These are phyloP conservation scores for Argyrosomus japonicus DNA, from an alignment of 2,113 vertebrate species.

Conservation along the genomic window DNA sequence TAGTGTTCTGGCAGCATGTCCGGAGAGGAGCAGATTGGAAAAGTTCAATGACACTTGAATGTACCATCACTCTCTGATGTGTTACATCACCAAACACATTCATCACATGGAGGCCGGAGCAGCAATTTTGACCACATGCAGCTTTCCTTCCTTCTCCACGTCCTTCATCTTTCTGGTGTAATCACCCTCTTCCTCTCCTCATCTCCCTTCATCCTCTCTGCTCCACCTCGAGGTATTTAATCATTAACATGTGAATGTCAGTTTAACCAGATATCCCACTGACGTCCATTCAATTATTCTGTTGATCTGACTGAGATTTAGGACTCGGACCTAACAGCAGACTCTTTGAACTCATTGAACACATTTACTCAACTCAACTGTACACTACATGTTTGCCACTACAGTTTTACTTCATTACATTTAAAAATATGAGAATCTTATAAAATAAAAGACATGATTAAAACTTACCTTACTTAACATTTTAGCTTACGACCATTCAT, in stretches of 20 bases:
- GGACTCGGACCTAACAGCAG: not conserved
- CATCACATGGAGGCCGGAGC: slow-evolving; percentile 7
- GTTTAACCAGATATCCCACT: not conserved
- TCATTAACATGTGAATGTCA: not conserved
- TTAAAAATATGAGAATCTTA: not conserved
- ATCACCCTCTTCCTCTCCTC: not conserved
- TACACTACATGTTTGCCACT: too few relatives aligned
- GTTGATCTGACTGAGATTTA: not conserved
- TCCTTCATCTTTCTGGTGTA: slow-evolving; percentile 5
- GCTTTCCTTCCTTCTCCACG: not conserved
- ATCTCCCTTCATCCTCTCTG: not conserved
- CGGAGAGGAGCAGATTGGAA: slow-evolving; percentile 24
- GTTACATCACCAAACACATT: slow-evolving; percentile 32
- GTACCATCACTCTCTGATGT: slow-evolving; percentile 23
- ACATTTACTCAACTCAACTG: too few relatives aligned
- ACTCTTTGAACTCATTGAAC: not conserved
- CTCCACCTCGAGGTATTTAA: not conserved
- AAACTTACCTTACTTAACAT: not conserved
- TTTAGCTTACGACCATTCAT: not conserved
- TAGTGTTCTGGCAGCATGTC: slow-evolving; percentile 5
- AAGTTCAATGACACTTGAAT: slow-evolving; percentile 35
- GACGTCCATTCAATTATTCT: not conserved
- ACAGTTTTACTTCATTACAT: not conserved
- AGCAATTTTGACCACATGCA: not conserved
- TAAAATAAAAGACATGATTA: not conserved